These are phyloP conservation scores for Aleiodes testaceus DNA, from an alignment of 2,888 invertebrate species.

Conservation along the genomic window DNA sequence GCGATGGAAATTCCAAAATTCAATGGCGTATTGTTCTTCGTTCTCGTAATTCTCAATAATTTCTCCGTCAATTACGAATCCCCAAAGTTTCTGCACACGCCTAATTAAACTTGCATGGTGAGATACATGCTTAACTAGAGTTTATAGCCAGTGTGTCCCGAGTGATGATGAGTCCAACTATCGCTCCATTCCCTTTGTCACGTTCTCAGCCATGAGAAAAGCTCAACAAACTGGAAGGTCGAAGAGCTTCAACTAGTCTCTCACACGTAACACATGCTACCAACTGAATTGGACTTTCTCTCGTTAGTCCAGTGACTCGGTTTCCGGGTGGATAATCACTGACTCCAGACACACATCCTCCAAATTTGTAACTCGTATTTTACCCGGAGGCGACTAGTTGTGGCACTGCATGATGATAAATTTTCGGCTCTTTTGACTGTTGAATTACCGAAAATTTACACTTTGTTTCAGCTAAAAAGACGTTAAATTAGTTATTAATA, in stretches of 20 bases:
- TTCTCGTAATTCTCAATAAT: not conserved
- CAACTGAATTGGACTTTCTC: constrained; percentile 48
- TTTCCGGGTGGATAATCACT: constrained; percentile 45
- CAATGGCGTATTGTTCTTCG: no score
- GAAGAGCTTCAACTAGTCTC: constrained; percentile 56
- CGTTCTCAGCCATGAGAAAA: not conserved
- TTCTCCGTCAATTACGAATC: not conserved
- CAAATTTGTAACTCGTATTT: not conserved
- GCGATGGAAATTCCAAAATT: not conserved
- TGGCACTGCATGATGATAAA: not conserved
- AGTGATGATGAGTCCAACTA: constrained; percentile 24
- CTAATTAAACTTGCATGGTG: constrained; percentile 7
- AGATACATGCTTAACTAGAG: not conserved
- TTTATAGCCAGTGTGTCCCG: not conserved
- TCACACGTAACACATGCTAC: constrained; percentile 52
- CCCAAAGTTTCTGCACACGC: no score
- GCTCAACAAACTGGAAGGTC: constrained; percentile 50
- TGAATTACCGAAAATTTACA: not conserved
- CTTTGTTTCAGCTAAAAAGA: no score
- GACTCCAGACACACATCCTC: not conserved
- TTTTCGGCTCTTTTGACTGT: no score
- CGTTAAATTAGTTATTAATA: no score
- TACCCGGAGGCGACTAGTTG: not conserved
- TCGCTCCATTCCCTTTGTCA: constrained; percentile 17
- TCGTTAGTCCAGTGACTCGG: constrained; percentile 51